Conservation (phyloP, 2,888 invertebrate species). For the Eupeodes latifasciatus region DNA sequence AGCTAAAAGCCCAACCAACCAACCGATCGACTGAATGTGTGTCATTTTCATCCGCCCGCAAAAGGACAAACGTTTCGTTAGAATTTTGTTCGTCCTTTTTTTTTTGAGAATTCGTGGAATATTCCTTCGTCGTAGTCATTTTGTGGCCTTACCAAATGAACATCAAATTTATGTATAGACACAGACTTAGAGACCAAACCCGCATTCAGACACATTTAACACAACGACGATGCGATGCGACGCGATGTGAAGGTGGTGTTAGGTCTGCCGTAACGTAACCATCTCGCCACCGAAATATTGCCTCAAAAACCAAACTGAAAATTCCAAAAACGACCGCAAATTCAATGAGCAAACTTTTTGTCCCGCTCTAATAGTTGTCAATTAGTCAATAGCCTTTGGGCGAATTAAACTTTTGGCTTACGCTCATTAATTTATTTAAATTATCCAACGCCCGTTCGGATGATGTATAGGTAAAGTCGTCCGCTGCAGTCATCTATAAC, state of each 20-base stretch:
- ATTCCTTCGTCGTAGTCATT: slow-evolving; percentile 15
- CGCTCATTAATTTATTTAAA: slow-evolving; percentile 76
- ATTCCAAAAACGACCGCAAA: slow-evolving; percentile 68
- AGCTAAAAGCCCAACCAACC: slow-evolving; percentile 14
- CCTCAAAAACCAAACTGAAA: slow-evolving; percentile 44
- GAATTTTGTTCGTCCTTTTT: slow-evolving; percentile 51
- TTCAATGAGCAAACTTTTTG: slow-evolving; percentile 74
- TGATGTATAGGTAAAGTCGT: neutral
- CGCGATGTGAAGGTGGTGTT: slow-evolving; percentile 13
- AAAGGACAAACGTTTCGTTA: slow-evolving; percentile 40
- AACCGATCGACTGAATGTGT: neutral
- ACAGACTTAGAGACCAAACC: slow-evolving; percentile 1
- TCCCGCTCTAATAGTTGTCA: slow-evolving; percentile 76
- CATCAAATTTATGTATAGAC: slow-evolving; percentile 19
- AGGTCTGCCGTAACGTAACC: slow-evolving; percentile 40
- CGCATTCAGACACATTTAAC: slow-evolving; percentile 50
- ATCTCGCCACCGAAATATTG: slow-evolving; percentile 14
- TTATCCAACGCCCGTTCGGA: slow-evolving; percentile 43
- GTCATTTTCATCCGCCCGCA: neutral
- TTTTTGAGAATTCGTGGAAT: slow-evolving; percentile 23
- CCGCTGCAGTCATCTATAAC: slow-evolving; percentile 11
- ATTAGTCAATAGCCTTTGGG: slow-evolving; percentile 75
- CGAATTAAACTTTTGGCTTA: slow-evolving; percentile 71
- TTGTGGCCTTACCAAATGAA: slow-evolving; percentile 61
- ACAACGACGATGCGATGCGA: neutral